A percentile compares a stretch with the other conserved stretches of the same genome.
Conservation (phyloP, 2,797 vertebrate species). For the Arnoldichthys spilopterus region DNA sequence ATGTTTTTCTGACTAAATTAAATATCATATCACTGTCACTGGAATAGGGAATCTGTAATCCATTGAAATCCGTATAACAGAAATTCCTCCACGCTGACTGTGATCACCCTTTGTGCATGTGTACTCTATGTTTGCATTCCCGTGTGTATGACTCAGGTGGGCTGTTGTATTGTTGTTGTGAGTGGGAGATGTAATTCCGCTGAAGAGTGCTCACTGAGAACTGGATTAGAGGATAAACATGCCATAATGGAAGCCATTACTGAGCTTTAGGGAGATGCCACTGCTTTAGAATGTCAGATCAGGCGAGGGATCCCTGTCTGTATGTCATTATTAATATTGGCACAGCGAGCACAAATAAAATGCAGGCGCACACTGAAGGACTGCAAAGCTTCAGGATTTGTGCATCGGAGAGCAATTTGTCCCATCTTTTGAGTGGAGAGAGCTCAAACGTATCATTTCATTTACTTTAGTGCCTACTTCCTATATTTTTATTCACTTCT, state of each 20-base stretch:
- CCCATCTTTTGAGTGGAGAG: conserved; percentile 24
- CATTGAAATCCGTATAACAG: conserved; percentile 54
- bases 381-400: conserved; percentile 33
- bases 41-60: conserved; percentile 37
- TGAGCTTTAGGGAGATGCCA: conserved; percentile 63
- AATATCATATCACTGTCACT: conserved; percentile 39
- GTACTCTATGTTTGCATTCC: conserved; percentile 16
- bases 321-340: conserved; percentile 70
- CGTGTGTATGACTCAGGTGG: conserved; percentile 40
- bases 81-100: conserved; percentile 52
- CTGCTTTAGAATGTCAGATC: conserved; percentile 73
- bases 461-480: neutral
- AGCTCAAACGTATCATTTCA: conserved; percentile 27
- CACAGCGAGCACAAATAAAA: conserved; percentile 64
- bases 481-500: neutral
- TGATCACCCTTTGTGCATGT: conserved; percentile 21
- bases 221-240: conserved; percentile 72
- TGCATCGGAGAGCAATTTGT: conserved; percentile 29
- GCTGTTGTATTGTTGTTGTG: conserved; percentile 47
- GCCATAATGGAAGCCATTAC: conserved; percentile 68
- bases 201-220: conserved; percentile 51
- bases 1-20: neutral
- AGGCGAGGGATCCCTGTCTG: conserved; percentile 67
- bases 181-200: conserved; percentile 58
- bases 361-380: conserved; percentile 31